These are phyloP conservation scores for Andrena fulva DNA, from an alignment of 2,888 invertebrate genomes.

Conservation along the genomic window DNA sequence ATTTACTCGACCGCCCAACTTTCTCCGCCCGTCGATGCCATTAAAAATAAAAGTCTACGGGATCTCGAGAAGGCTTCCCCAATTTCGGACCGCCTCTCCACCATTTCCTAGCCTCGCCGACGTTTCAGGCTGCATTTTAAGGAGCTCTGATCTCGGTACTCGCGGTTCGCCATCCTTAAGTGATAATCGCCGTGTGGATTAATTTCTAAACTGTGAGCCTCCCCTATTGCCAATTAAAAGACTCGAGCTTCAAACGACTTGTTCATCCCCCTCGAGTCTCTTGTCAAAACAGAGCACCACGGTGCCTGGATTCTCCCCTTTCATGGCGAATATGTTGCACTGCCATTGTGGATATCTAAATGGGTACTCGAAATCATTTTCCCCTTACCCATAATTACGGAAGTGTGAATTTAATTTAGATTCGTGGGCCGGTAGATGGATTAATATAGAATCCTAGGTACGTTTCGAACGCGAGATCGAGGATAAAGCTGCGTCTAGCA, in stretches of 20 bases:
- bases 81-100: slow-evolving; percentile 55
- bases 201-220: background rate
- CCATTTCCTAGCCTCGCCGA: slow-evolving; percentile 24
- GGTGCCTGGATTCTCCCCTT: background rate
- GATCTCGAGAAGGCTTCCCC: slow-evolving; percentile 60
- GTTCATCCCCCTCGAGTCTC: background rate
- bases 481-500: slow-evolving; percentile 48
- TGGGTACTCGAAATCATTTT: slow-evolving; percentile 30
- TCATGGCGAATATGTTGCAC: no score
- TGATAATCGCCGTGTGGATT: background rate
- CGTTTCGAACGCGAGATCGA: slow-evolving; percentile 47
- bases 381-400: background rate
- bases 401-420: slow-evolving; percentile 48
- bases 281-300: background rate
- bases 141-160: background rate
- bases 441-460: slow-evolving; percentile 43
- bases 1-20: slow-evolving; percentile 70
- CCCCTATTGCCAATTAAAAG: no score
- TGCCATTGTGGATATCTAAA: background rate
- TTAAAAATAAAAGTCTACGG: slow-evolving; percentile 71
- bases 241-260: no score
- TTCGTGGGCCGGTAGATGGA: slow-evolving; percentile 23
- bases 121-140: slow-evolving; percentile 11
- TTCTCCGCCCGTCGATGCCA: slow-evolving; percentile 70
- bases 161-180: slow-evolving; percentile 18